Percentiles rank a stretch among this genome's conserved stretches.
phyloP scores from a whole-genome alignment of 2,797 vertebrate genomes.

The Phoxinus dragarum region DNA sequence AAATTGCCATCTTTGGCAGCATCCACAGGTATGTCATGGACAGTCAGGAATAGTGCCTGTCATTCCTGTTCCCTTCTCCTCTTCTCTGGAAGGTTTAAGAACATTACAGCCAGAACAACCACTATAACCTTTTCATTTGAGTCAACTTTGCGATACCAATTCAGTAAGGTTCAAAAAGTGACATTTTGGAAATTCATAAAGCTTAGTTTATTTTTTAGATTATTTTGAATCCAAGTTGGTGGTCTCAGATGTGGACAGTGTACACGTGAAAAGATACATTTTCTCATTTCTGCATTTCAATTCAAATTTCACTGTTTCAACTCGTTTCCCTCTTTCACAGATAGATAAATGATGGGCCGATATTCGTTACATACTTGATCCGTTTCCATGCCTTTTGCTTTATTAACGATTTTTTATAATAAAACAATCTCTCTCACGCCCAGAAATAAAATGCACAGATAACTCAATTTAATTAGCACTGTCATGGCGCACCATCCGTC shows the following conservation, averaged over 20 bases:
- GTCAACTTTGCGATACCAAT: neutral
- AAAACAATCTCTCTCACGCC: conserved; percentile 65
- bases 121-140: neutral
- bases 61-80: neutral
- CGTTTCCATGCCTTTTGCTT: conserved; percentile 58
- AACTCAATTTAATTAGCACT: conserved; percentile 75
- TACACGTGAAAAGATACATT: neutral
- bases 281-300: conserved; percentile 8
- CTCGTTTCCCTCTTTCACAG: conserved; percentile 13
- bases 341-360: conserved; percentile 53
- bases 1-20: neutral
- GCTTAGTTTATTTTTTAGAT: no score
- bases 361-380: conserved; percentile 50
- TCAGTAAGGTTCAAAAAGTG: neutral
- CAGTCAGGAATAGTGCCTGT: neutral
- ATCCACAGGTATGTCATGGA: conserved; percentile 8
- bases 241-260: neutral
- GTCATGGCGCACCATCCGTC: conserved; percentile 75
- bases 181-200: neutral
- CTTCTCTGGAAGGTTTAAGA: neutral
- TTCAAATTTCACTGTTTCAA: conserved; percentile 14
- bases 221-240: neutral
- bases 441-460: conserved; percentile 66
- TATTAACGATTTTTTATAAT: conserved; percentile 59
- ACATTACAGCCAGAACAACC: neutral